A percentile compares a stretch with the other conserved stretches of the same genome.
Evolutionary conservation across 2,888 invertebrate genomes (phyloP).

Genomic region (Agrochola litura): DNA sequence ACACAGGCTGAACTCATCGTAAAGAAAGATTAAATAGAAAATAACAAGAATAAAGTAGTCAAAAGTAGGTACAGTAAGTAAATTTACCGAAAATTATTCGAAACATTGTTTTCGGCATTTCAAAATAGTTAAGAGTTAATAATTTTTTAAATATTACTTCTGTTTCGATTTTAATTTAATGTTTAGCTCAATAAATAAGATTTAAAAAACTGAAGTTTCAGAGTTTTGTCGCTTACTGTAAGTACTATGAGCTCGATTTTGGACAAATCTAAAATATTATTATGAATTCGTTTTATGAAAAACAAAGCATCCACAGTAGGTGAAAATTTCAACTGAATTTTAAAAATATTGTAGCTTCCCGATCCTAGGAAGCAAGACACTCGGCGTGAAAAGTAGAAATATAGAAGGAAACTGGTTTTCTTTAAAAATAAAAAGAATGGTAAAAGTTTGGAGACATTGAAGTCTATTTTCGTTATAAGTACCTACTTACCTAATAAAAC

Average conservation of each 20-base stretch:
- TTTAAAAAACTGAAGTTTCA: too few relatives aligned
- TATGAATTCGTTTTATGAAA: not conserved
- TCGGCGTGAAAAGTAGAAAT: not conserved
- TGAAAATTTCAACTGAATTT: not conserved
- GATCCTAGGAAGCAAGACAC: not conserved
- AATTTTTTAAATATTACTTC: too few relatives aligned
- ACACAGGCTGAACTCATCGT: not conserved
- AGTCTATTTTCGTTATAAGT: not conserved
- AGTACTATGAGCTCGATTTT: not conserved
- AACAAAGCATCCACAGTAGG: not conserved
- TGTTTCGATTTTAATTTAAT: too few relatives aligned
- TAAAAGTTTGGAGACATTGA: not conserved
- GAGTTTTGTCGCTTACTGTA: too few relatives aligned
- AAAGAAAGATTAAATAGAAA: not conserved
- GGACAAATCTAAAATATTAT: not conserved
- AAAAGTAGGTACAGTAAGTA: too few relatives aligned
- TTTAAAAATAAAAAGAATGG: not conserved
- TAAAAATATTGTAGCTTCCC: not conserved
- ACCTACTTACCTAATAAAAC: not conserved
- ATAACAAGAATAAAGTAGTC: not conserved
- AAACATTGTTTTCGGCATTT: too few relatives aligned
- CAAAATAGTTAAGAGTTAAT: too few relatives aligned
- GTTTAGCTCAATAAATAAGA: too few relatives aligned
- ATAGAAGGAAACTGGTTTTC: not conserved
- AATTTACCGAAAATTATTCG: too few relatives aligned